Evolutionary conservation across 2,113 vertebrate genomes (phyloP).

Genomic region (Rafetus swinhoei): DNA sequence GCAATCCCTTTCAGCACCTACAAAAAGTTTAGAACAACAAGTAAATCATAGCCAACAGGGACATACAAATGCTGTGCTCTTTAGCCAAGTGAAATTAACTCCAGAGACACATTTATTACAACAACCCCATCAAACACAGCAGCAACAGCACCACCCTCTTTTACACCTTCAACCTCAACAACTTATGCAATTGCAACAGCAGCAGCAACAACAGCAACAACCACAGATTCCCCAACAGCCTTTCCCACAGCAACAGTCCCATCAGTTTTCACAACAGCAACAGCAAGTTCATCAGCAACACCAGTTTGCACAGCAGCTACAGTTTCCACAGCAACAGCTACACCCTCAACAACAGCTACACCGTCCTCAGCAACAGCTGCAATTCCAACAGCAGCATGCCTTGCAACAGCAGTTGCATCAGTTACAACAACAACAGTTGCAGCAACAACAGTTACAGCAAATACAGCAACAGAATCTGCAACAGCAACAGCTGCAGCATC

Average conservation of each 20-base stretch:
- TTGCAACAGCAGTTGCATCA: constrained; percentile 83
- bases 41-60: constrained; percentile 85
- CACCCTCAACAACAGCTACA: constrained; percentile 82
- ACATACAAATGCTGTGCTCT: constrained; percentile 81
- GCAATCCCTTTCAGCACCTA: constrained; percentile 90
- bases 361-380: constrained; percentile 86
- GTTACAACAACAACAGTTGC: constrained; percentile 80
- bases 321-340: constrained; percentile 81
- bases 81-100: constrained; percentile 79
- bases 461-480: constrained; percentile 83
- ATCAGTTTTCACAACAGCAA: constrained; percentile 77
- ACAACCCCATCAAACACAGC: constrained; percentile 81
- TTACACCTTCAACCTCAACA: constrained; percentile 85
- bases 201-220: constrained; percentile 72
- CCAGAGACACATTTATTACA: constrained; percentile 85
- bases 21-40: constrained; percentile 90
- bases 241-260: constrained; percentile 77
- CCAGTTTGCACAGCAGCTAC: constrained; percentile 78
- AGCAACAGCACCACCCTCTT: constrained; percentile 78
- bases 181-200: constrained; percentile 80
- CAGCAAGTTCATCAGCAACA: constrained; percentile 76
- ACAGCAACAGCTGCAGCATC: constrained; percentile 78
- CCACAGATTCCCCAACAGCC: constrained; percentile 79
- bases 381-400: constrained; percentile 82
- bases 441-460: constrained; percentile 81